phyloP scores from a whole-genome alignment of 2,797 vertebrate species.

The Notolabrus celidotus region DNA sequence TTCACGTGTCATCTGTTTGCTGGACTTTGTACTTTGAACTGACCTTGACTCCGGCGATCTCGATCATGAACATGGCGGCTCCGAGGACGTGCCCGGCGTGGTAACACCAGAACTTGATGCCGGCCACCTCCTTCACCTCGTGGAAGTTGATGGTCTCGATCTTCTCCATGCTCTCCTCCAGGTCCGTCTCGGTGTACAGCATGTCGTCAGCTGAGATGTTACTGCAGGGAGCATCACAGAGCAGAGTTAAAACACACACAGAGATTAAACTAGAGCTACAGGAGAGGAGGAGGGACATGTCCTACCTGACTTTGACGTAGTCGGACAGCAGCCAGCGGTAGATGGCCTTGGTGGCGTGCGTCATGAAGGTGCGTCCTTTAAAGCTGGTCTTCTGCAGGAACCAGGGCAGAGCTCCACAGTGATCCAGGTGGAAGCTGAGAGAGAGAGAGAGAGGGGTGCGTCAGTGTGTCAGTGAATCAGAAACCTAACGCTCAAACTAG shows the following conservation, averaged over 20 bases:
- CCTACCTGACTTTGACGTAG: conserved; percentile 83
- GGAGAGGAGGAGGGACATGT: too few relatives aligned
- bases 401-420: conserved; percentile 96
- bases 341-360: conserved; percentile 97
- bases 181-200: conserved; percentile 96
- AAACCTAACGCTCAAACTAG: too few relatives aligned
- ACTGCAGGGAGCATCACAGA: conserved; percentile 67
- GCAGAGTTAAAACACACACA: too few relatives aligned
- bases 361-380: conserved; percentile 98
- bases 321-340: conserved; percentile 98
- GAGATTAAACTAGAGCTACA: too few relatives aligned
- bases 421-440: conserved; percentile 95
- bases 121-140: conserved; percentile 96
- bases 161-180: conserved; percentile 99
- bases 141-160: conserved; percentile 99
- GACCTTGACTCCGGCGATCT: conserved; percentile 95
- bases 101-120: conserved; percentile 99
- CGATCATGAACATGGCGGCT: conserved; percentile 98
- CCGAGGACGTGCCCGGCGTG: conserved; percentile 95
- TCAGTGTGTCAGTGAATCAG: not conserved
- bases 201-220: conserved; percentile 98
- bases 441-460: too few relatives aligned
- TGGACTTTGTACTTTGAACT: not conserved
- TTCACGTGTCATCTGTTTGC: too few relatives aligned
- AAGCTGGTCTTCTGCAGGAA: conserved; percentile 99